Conservation (phyloP, 37 sponge, comb jelly and placozoan species). For the Axinella damicornis region DNA sequence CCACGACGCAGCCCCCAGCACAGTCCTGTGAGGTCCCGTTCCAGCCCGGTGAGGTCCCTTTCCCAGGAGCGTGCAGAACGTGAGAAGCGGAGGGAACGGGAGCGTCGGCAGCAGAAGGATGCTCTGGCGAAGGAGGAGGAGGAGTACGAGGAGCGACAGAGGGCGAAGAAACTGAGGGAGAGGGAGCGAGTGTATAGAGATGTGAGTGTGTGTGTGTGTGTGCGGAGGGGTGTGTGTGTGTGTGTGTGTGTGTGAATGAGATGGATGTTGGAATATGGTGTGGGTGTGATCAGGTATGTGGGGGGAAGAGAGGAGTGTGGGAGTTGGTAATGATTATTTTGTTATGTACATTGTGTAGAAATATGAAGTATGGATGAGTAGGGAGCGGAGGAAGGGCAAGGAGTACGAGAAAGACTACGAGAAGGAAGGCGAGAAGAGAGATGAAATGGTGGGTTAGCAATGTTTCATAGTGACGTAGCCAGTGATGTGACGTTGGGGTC, state of each 20-base stretch:
- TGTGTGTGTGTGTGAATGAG: no score
- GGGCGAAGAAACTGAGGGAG: conserved; percentile 58
- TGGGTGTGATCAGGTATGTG: no score
- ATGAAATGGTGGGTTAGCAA: conserved; percentile 62
- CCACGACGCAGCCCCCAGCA: background rate
- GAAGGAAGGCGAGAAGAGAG: conserved; percentile 74
- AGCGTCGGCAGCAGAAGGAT: conserved; percentile 66
- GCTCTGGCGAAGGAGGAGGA: conserved; percentile 70
- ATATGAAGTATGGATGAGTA: conserved; percentile 77
- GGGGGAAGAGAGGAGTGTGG: no score
- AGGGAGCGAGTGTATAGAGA: conserved; percentile 77
- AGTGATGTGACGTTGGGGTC: no score
- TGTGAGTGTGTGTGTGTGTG: conserved; percentile 31
- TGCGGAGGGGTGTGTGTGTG: no score
- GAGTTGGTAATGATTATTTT: no score
- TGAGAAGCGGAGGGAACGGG: conserved; percentile 38
- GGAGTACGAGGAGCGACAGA: conserved; percentile 70
- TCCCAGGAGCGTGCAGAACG: conserved; percentile 60
- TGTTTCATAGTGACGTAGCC: no score
- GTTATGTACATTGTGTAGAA: conserved; percentile 22
- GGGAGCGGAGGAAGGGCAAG: conserved; percentile 81
- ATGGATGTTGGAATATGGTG: no score
- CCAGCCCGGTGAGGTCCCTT: conserved; percentile 36
- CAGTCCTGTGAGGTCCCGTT: conserved; percentile 13
- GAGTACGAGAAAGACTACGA: conserved; percentile 78